Percentiles rank a stretch among this genome's conserved stretches.
phyloP scores from a whole-genome alignment of 2,797 vertebrate species.

The Pseudotriccus pelzelni region DNA sequence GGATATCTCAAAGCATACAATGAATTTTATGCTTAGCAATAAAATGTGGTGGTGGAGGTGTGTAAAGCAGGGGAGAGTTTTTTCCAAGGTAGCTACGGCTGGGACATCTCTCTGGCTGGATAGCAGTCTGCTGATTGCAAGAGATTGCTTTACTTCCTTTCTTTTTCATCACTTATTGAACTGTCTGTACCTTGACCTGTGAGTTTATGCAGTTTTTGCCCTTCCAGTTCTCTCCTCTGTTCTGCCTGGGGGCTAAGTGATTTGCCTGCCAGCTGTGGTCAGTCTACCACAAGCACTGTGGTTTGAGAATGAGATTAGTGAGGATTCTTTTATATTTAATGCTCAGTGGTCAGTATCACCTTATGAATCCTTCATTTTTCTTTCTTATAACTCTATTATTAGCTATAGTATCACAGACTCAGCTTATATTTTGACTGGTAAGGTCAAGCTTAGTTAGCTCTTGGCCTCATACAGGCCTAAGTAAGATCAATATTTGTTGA shows the following conservation, averaged over 20 bases:
- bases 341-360: neutral
- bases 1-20: no score
- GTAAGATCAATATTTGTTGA: neutral
- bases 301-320: neutral
- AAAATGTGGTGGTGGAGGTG: neutral
- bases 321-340: neutral
- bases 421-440: neutral
- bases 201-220: neutral
- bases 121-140: rapidly evolving
- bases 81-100: neutral
- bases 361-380: neutral
- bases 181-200: neutral
- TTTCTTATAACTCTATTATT: neutral
- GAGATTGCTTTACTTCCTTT: neutral
- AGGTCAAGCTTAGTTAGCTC: neutral
- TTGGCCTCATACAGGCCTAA: neutral
- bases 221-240: neutral
- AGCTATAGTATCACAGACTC: neutral
- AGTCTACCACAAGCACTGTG: neutral
- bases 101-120: neutral
- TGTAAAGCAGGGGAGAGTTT: neutral
- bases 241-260: neutral
- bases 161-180: neutral
- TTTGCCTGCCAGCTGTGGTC: neutral
- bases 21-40: neutral